These are phyloP conservation scores for Grapholita molesta DNA, from an alignment of 1,140 invertebrate genomes.

Conservation along the genomic window DNA sequence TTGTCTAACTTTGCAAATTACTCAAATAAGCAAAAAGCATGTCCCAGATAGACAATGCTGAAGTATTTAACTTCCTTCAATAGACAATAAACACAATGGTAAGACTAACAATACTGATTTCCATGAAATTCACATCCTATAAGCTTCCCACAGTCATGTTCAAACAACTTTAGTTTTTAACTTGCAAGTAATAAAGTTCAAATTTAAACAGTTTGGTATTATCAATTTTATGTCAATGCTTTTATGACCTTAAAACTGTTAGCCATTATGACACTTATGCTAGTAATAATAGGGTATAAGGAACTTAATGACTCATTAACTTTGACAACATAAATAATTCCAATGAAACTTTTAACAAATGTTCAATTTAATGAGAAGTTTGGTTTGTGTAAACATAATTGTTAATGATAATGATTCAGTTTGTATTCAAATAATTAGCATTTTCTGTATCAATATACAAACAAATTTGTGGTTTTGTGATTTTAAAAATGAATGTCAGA, in stretches of 20 bases:
- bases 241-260: background rate
- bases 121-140: background rate
- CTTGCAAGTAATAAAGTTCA: background rate
- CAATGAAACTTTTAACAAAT: background rate
- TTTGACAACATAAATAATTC: background rate
- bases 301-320: background rate
- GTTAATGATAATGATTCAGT: background rate
- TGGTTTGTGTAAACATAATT: background rate
- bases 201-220: background rate
- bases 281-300: background rate
- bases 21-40: background rate
- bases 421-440: background rate
- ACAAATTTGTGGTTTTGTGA: background rate
- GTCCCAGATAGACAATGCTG: background rate
- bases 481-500: background rate
- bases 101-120: background rate
- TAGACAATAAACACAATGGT: background rate
- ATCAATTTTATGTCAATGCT: background rate
- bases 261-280: background rate
- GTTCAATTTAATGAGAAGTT: background rate
- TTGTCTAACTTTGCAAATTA: too few species aligned
- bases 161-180: background rate
- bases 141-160: background rate
- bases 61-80: background rate
- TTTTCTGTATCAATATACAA: background rate